Percentiles rank a stretch among this genome's conserved stretches.
These are phyloP conservation scores for Orthosia gracilis DNA, from an alignment of 2,888 invertebrate species.

Conservation along the genomic window DNA sequence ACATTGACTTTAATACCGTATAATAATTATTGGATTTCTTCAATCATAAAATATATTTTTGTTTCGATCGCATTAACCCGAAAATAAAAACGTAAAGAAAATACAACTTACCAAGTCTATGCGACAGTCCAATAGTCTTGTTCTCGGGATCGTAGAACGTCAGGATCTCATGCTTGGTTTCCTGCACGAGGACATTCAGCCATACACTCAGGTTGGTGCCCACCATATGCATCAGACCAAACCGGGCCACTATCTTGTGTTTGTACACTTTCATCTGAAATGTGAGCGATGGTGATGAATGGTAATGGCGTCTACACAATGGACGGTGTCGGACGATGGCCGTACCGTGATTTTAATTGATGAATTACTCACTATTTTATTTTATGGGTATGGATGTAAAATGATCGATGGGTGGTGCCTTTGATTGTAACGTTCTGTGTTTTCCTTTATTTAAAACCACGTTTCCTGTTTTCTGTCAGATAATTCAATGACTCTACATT, in stretches of 20 bases:
- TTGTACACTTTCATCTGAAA: conserved; percentile 97
- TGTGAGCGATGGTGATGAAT: conserved; percentile 40
- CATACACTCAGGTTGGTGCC: conserved; percentile 99
- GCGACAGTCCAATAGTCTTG: conserved; percentile 95
- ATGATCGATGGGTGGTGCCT: conserved; percentile 21
- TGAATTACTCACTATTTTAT: conserved; percentile 32
- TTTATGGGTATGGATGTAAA: conserved; percentile 13
- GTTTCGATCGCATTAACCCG: not conserved
- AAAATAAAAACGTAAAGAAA: not conserved
- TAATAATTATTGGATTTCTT: too few species aligned
- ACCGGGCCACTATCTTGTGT: conserved; percentile 97
- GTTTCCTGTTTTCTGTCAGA: not conserved
- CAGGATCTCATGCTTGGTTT: conserved; percentile 98
- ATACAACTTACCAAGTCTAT: conserved; percentile 92
- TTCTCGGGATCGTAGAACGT: conserved; percentile 98
- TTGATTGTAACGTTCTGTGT: not conserved
- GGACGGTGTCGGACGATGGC: conserved; percentile 2
- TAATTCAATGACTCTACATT: too few species aligned
- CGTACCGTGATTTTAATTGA: conserved; percentile 50
- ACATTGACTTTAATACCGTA: too few species aligned
- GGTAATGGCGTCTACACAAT: conserved; percentile 39
- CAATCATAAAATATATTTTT: too few species aligned
- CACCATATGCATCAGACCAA: conserved; percentile 99
- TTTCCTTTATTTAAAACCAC: not conserved
- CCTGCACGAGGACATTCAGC: conserved; percentile 98